Percentiles rank a stretch among this genome's conserved stretches.
Evolutionary conservation across 2,888 invertebrate genomes (phyloP).

Genomic region (Cryptocheilus praepositus): DNA sequence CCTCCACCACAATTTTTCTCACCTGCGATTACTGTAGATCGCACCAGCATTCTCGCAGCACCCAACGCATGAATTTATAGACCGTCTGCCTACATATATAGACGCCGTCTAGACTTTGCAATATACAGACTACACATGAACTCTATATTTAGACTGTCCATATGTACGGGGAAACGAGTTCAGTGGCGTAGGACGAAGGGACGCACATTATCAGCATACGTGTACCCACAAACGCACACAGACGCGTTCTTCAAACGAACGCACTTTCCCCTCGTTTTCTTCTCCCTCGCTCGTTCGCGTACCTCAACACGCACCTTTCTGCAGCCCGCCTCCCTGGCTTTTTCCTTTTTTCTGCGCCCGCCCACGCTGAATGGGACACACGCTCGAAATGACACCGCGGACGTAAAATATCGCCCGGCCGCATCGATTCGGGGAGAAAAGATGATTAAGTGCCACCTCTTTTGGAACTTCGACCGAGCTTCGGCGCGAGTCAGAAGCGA

Average conservation of each 20-base stretch:
- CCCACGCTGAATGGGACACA: constrained; percentile 16
- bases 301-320: constrained; percentile 4
- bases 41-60: no score
- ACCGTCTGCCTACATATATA: not conserved
- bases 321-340: constrained; percentile 14
- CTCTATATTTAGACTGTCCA: no score
- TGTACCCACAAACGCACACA: no score
- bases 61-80: constrained; percentile 1
- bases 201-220: no score
- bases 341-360: constrained; percentile 5
- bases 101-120: no score
- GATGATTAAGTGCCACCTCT: constrained; percentile 2
- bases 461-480: no score
- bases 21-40: no score
- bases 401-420: constrained; percentile 4
- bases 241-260: not conserved
- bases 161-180: no score
- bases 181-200: no score
- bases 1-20: no score
- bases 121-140: no score
- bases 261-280: not conserved
- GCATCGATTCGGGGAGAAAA: not conserved
- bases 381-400: constrained; percentile 14
- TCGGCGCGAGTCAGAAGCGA: no score
- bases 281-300: not conserved